Conservation (phyloP, 2,888 invertebrate species). For the Athalia rosae region DNA sequence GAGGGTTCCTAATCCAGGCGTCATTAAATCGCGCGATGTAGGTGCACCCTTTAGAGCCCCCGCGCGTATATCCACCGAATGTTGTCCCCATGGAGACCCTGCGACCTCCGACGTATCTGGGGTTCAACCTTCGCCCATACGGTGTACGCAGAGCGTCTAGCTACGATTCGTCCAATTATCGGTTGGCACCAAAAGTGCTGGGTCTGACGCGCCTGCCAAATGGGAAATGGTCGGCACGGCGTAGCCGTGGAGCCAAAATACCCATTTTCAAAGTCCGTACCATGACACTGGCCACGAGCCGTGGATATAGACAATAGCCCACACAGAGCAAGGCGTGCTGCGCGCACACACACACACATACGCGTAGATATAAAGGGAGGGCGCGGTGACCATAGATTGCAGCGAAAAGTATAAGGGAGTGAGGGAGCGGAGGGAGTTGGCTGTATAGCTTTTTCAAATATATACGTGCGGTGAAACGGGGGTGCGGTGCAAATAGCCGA, state of each 20-base stretch:
- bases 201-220: conserved; percentile 70
- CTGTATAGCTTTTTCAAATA: conserved; percentile 21
- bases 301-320: conserved; percentile 14
- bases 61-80: not conserved
- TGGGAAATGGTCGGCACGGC: conserved; percentile 68
- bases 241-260: conserved; percentile 34
- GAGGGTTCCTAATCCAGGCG: conserved; percentile 25
- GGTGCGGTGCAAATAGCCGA: conserved; percentile 18
- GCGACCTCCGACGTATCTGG: conserved; percentile 24
- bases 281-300: conserved; percentile 26
- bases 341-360: no score
- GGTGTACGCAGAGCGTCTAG: conserved; percentile 68
- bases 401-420: conserved; percentile 6
- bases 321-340: not conserved
- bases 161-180: conserved; percentile 70
- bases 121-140: conserved; percentile 41
- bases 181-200: conserved; percentile 71
- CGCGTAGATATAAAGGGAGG: no score
- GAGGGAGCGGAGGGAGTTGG: not conserved
- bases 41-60: conserved; percentile 15
- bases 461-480: conserved; percentile 15
- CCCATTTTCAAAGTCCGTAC: not conserved
- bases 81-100: conserved; percentile 7
- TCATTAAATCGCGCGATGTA: conserved; percentile 35
- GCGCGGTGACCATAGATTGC: not conserved